Evolutionary conservation across 2,113 vertebrate genomes (phyloP).

Genomic region (Climacteris rufus): DNA sequence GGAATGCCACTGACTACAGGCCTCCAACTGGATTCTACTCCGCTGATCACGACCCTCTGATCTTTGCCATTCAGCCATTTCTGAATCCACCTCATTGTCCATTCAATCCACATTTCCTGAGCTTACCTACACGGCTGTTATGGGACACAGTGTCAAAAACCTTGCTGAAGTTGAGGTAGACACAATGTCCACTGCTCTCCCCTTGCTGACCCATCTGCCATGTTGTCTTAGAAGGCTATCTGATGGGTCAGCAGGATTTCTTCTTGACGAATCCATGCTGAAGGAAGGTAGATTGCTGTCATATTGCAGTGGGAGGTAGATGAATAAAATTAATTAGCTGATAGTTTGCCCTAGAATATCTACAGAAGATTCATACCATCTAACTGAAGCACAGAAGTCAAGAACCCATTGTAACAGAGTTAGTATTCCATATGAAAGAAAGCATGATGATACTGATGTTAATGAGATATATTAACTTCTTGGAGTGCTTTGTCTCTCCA

Average conservation of each 20-base stretch:
- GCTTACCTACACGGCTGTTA: neutral
- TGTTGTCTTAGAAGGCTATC: neutral
- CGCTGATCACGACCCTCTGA: neutral
- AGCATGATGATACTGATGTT: neutral
- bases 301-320: neutral
- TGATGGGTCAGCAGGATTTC: neutral
- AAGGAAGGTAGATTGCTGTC: neutral
- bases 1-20: neutral
- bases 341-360: neutral
- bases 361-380: neutral
- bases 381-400: neutral
- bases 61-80: neutral
- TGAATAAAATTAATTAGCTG: neutral
- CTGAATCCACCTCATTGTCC: too few species aligned
- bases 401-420: neutral
- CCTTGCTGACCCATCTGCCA: rapidly evolving
- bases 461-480: neutral
- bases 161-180: neutral
- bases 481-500: neutral
- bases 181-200: neutral
- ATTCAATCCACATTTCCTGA: neutral
- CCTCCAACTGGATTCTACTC: neutral
- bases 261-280: neutral
- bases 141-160: neutral
- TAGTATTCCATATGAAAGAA: neutral